A percentile compares a stretch with the other conserved stretches of the same genome.
Conservation (phyloP, 2,888 invertebrate genomes). For the Nephrotoma flavescens region DNA sequence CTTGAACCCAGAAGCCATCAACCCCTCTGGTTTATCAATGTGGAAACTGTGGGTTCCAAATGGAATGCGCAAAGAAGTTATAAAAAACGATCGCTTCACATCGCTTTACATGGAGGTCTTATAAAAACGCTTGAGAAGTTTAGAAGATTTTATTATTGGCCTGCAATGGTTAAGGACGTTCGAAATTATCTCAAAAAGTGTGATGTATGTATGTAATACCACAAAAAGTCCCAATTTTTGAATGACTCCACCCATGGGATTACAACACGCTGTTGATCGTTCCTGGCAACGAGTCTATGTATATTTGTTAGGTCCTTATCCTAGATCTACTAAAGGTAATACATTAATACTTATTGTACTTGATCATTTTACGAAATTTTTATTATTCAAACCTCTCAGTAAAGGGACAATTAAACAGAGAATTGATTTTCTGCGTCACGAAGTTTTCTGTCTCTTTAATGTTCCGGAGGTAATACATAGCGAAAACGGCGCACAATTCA, state of each 20-base stretch:
- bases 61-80: background rate
- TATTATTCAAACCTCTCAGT: too few relatives aligned
- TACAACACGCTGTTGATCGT: background rate
- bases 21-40: background rate
- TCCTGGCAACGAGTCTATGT: background rate
- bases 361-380: too few relatives aligned
- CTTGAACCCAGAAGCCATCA: background rate
- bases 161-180: conserved; percentile 8
- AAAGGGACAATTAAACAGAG: too few relatives aligned
- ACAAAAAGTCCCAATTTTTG: conserved; percentile 1
- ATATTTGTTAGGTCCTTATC: background rate
- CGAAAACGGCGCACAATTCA: too few relatives aligned
- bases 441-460: too few relatives aligned
- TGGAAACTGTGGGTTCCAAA: background rate
- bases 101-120: background rate
- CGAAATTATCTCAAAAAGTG: conserved; percentile 7
- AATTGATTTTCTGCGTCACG: too few relatives aligned
- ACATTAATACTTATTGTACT: background rate
- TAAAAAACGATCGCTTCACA: background rate
- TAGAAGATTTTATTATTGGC: conserved; percentile 1
- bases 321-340: conserved; percentile 4
- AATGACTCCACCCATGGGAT: conserved; percentile 8
- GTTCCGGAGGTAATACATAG: too few relatives aligned
- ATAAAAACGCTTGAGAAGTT: too few relatives aligned
- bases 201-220: conserved; percentile 7